Conservation (phyloP, 1,140 invertebrate genomes). For the Drosophila mojavensis region DNA sequence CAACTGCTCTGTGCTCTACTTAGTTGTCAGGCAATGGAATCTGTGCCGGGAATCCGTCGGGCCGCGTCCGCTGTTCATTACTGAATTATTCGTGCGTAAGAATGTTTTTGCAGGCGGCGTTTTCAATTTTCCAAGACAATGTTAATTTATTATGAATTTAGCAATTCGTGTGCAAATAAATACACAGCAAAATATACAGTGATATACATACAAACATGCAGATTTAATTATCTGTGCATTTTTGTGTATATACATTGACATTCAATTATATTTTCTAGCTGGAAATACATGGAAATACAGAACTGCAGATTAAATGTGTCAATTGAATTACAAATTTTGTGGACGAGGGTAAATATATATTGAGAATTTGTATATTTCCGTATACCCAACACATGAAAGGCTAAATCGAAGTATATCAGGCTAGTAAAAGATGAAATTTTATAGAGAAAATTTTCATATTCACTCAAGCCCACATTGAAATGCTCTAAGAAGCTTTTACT, state of each 20-base stretch:
- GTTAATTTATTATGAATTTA: slow-evolving; percentile 80
- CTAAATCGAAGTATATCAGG: too few species aligned
- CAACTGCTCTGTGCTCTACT: neutral
- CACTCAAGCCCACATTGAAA: too few species aligned
- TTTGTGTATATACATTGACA: neutral
- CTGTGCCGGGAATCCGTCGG: neutral
- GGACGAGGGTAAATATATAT: slow-evolving; percentile 16
- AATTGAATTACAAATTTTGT: slow-evolving; percentile 59
- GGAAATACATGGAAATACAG: neutral
- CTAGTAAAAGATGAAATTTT: too few species aligned
- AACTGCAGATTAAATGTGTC: too few species aligned
- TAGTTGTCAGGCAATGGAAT: neutral
- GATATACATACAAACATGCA: slow-evolving; percentile 12
- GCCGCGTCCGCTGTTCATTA: slow-evolving; percentile 68
- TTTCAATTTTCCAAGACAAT: slow-evolving; percentile 72
- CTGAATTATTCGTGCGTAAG: slow-evolving; percentile 79
- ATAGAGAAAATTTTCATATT: too few species aligned
- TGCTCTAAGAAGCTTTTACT: too few species aligned
- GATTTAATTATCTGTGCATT: slow-evolving; percentile 27
- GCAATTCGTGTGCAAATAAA: slow-evolving; percentile 76
- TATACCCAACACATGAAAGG: neutral
- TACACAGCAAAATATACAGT: slow-evolving; percentile 35
- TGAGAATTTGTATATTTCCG: slow-evolving; percentile 63
- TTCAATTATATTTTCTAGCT: neutral
- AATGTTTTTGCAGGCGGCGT: slow-evolving; percentile 70